These are phyloP conservation scores for Onychomys leucogaster DNA, from an alignment of 2,797 vertebrate genomes.

Conservation along the genomic window DNA sequence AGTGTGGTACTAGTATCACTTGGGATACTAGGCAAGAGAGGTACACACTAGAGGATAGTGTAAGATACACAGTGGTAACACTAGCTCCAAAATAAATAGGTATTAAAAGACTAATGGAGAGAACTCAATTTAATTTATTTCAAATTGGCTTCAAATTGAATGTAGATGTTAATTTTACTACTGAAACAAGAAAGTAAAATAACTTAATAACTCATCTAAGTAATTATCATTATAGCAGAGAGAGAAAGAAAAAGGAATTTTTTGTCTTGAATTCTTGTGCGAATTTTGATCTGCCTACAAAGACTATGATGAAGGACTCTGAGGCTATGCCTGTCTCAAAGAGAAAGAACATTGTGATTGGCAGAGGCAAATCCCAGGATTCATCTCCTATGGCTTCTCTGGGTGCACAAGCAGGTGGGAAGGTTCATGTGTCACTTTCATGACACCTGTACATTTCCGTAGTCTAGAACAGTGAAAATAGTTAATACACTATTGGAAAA, in stretches of 20 bases:
- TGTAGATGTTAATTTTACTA: background rate
- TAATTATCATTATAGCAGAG: background rate
- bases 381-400: background rate
- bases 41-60: background rate
- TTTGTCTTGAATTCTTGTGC: background rate
- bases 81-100: background rate
- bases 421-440: background rate
- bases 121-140: background rate
- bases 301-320: background rate
- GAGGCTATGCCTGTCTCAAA: background rate
- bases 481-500: background rate
- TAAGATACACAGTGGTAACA: background rate
- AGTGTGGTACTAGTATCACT: background rate
- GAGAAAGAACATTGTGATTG: background rate
- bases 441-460: background rate
- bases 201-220: background rate
- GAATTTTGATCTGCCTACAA: conserved; percentile 27
- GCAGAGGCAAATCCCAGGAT: background rate
- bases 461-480: background rate
- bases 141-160: background rate
- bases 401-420: background rate
- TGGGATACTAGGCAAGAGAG: background rate
- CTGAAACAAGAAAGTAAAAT: conserved; percentile 4
- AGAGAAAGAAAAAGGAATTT: background rate
- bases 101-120: background rate